Conservation (phyloP, 2,797 vertebrate species). For the Chelmon rostratus region DNA sequence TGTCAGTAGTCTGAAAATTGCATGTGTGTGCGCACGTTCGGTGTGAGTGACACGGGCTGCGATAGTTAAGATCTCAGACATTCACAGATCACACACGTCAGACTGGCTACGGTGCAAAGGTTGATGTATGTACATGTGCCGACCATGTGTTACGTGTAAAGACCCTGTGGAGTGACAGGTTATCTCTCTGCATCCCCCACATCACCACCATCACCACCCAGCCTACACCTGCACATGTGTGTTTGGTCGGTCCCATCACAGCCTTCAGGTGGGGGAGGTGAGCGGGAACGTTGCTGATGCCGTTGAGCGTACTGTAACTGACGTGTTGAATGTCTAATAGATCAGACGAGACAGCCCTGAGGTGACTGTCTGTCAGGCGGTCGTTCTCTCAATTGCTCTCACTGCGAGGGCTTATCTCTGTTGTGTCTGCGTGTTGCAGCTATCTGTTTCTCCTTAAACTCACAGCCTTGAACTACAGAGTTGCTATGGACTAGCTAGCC, state of each 20-base stretch:
- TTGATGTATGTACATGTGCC: constrained; percentile 64
- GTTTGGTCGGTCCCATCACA: constrained; percentile 66
- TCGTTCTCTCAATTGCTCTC: constrained; percentile 46
- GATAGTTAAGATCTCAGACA: constrained; percentile 62
- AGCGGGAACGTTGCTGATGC: constrained; percentile 27
- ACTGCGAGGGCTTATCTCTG: constrained; percentile 62
- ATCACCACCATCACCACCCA: constrained; percentile 1
- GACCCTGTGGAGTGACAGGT: constrained; percentile 72
- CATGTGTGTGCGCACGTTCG: not conserved
- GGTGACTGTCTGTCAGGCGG: constrained; percentile 71
- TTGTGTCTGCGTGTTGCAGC: constrained; percentile 63
- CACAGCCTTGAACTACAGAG: constrained; percentile 63
- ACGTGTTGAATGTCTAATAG: constrained; percentile 68
- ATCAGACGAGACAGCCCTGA: constrained; percentile 73
- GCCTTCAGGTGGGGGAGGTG: constrained; percentile 43
- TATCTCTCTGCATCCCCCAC: constrained; percentile 46
- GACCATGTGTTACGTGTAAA: constrained; percentile 65
- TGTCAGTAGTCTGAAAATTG: constrained; percentile 20
- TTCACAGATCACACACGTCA: constrained; percentile 45
- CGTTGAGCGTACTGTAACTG: constrained; percentile 48
- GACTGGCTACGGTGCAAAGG: constrained; percentile 48
- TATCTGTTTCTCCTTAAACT: constrained; percentile 56
- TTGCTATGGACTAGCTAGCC: constrained; percentile 26
- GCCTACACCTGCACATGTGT: constrained; percentile 39
- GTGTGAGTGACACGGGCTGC: constrained; percentile 20